A percentile compares a stretch with the other conserved stretches of the same genome.
Conservation (phyloP, 1,140 invertebrate genomes). For the Teleopsis dalmanni region DNA sequence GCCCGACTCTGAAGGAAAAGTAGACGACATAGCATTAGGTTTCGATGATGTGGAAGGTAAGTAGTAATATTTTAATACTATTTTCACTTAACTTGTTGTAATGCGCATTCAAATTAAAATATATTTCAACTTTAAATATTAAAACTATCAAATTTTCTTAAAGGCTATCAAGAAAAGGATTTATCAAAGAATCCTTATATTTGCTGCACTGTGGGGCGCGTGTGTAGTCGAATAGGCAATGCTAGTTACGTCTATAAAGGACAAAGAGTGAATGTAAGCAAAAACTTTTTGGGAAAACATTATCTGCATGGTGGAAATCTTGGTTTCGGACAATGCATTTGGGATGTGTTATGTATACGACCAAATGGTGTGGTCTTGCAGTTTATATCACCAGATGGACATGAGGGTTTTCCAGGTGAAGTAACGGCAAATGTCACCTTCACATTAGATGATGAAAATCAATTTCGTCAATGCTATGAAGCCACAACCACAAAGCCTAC, state of each 20-base stretch:
- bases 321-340: slow-evolving; percentile 80
- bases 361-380: slow-evolving; percentile 55
- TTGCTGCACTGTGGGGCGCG: slow-evolving; percentile 79
- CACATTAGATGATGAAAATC: slow-evolving; percentile 61
- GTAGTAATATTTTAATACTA: not conserved
- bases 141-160: too few relatives aligned
- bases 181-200: slow-evolving; percentile 61
- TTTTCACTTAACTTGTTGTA: not conserved
- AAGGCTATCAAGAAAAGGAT: not conserved
- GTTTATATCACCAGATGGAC: slow-evolving; percentile 66
- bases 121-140: too few relatives aligned
- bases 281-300: slow-evolving; percentile 62
- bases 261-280: slow-evolving; percentile 56
- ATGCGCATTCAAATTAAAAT: too few relatives aligned
- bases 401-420: slow-evolving; percentile 79
- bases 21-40: slow-evolving; percentile 67
- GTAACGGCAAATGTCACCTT: slow-evolving; percentile 61
- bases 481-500: slow-evolving; percentile 70
- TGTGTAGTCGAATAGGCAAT: slow-evolving; percentile 76
- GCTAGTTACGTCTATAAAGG: slow-evolving; percentile 64
- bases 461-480: slow-evolving; percentile 62
- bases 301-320: slow-evolving; percentile 79
- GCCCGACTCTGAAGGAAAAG: slow-evolving; percentile 60
- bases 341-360: slow-evolving; percentile 46
- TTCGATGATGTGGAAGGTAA: slow-evolving; percentile 64